Evolutionary conservation across 2,888 invertebrate genomes (phyloP), one percentile per base, ranked within the genome.

Genomic region (Epiblema foenella): DNA sequence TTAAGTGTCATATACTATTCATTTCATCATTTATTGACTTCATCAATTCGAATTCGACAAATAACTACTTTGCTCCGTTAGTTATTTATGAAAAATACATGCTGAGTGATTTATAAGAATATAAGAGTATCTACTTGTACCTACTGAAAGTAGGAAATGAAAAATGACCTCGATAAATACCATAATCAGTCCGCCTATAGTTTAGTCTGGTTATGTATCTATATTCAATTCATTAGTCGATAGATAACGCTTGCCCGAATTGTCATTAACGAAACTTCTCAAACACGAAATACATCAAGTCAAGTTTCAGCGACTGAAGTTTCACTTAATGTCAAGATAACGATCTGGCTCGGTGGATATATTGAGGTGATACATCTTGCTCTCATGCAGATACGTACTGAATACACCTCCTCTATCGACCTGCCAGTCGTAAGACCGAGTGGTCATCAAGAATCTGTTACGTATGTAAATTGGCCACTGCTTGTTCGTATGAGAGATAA

Each of bases 351-450:
- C 75, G 73, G 73, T 75, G 77, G 79, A 75, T 80, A 78, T 77
- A 84, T 84, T 80, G 78, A 75, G 73, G 78, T 78, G 75, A 86
- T 85, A 82, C 77, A 81, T 85, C 86, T 86, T 83, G 77, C 78
- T 84, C 82, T 77, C 75, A 76, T 79, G 77, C 75, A 80, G 78
- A 79, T 75, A 74, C 67, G 69, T 68, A 75, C 75, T 79, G 79
- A 80, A 79, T 84, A 77, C 46, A 59, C 78, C 81, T 75, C 62
- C 72, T 77, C 76, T 75, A 71, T 80, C 79, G 78, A 82, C 78
- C 78, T 80, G 79, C 77, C 77, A 75, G 73, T 66, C 75, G 73
- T 77, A 75, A 81, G 76, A 79, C 82, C 81, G 71, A 71, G 66
- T 71, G 71, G 71, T 71, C 71, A 67, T 71, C 71, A 67, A 62